Percentiles rank a stretch among this genome's conserved stretches.
Conservation (phyloP, 2,888 invertebrate species). For the Hydrotaea diabolus region DNA sequence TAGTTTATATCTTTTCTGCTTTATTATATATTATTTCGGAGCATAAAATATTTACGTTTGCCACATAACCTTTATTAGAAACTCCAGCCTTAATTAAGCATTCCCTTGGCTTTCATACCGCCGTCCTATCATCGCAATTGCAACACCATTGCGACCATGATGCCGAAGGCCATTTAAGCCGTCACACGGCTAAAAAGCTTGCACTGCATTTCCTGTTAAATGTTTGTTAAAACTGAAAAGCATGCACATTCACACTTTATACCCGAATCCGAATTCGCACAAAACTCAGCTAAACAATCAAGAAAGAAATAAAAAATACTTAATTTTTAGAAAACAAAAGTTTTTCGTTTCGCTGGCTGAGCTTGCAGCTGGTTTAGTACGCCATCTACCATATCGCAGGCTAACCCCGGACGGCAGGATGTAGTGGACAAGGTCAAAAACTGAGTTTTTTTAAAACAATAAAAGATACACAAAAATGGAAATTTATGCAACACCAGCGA, state of each 20-base stretch:
- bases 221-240: slow-evolving; percentile 36
- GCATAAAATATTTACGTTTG: no score
- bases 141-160: slow-evolving; percentile 43
- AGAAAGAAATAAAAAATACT: background rate
- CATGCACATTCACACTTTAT: background rate
- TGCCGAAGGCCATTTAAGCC: slow-evolving; percentile 62
- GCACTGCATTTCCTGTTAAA: slow-evolving; percentile 53
- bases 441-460: background rate
- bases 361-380: background rate
- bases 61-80: no score
- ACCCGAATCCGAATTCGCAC: background rate
- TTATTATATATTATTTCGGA: no score
- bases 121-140: no score
- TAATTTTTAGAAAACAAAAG: background rate
- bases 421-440: background rate
- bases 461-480: background rate
- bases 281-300: background rate
- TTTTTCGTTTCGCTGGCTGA: background rate
- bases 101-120: no score
- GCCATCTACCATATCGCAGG: background rate
- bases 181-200: slow-evolving; percentile 57
- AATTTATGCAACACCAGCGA: background rate
- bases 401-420: no score
- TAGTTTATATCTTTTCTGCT: no score
- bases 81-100: no score